Evolutionary conservation across 2,797 vertebrate genomes (phyloP).

Genomic region (Sebastes kiyomatsui): DNA sequence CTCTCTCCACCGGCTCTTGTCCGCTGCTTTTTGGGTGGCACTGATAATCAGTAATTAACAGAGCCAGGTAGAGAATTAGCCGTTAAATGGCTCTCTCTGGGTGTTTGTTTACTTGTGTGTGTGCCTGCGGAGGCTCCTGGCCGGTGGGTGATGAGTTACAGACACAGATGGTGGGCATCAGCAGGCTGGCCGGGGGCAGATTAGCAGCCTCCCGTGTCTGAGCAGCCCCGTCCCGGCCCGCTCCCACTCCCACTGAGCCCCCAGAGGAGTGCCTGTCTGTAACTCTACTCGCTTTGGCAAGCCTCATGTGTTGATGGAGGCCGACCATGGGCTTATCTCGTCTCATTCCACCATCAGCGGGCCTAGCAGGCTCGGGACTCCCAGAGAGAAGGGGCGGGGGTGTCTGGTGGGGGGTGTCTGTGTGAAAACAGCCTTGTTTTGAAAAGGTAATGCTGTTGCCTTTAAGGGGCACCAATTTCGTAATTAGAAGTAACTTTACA

Average conservation of each 20-base stretch:
- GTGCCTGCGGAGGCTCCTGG: constrained; percentile 68
- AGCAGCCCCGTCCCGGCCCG: constrained; percentile 49
- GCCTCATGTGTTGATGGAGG: constrained; percentile 80
- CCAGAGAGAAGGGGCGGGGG: constrained; percentile 37
- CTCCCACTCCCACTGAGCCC: constrained; percentile 74
- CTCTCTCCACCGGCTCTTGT: neutral
- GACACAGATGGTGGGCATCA: constrained; percentile 85
- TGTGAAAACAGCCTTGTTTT: constrained; percentile 65
- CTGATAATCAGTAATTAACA: constrained; percentile 64
- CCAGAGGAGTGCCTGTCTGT: constrained; percentile 76
- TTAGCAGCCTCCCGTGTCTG: constrained; percentile 75
- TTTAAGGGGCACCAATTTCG: constrained; percentile 55
- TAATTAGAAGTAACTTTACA: constrained; percentile 55
- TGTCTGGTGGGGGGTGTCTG: constrained; percentile 47
- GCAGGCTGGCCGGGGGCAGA: constrained; percentile 73
- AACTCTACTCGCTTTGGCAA: constrained; percentile 79
- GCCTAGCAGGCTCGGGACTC: constrained; percentile 58
- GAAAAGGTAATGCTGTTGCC: constrained; percentile 59
- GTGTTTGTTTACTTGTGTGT: constrained; percentile 74
- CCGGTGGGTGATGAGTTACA: constrained; percentile 75
- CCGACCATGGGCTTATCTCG: constrained; percentile 78
- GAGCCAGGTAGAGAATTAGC: constrained; percentile 57
- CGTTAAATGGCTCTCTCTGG: constrained; percentile 47
- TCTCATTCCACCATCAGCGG: constrained; percentile 72
- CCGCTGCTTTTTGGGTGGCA: constrained; percentile 29